Evolutionary conservation across 2,113 vertebrate species (phyloP), one percentile per base, ranked within the genome.

Genomic region (Corvus hawaiiensis): DNA sequence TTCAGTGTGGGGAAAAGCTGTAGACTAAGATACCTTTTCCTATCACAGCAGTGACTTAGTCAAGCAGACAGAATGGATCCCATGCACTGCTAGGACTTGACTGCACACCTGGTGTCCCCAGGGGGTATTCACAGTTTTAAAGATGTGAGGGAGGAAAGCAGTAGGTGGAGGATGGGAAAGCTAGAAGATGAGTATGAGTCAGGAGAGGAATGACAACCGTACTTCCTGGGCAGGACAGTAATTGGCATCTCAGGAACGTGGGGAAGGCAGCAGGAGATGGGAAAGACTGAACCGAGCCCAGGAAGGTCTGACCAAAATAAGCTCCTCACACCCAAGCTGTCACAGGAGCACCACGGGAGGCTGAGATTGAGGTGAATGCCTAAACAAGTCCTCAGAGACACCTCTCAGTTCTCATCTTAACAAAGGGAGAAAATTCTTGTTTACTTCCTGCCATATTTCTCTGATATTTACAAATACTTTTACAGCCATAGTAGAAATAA

Each of bases 151-250:
- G 33, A 66, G 49, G 37, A 93, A 88, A 74, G 59, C 56, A 48
- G 81, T 17, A 84, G 75, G 85, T 68, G 79, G 37, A 71, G 33
- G 24, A 58, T 2, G 72, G 71, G 58, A 94, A 95, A 88, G 23
- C 26, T 3, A 6, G 24, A 54, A 77, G 48, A 56, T 4, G 41
- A 76, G 39, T 30, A 71, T 94, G 95, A 97, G 64, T 95, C 94
- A 94, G 86, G 39, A 84, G 66, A 63, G 83, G 83, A 92, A 49
- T 6, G 23, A 89, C 39, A 89, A 75, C 91, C 15, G 0, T 62
- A 93, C 80, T 96, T 97, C 94, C 95, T 89, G 95, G 95, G 96
- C 93, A 93, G 90, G 95, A 84, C 95, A 66, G 63, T 1, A 58
- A 83, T 1, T 1, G 10, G 96, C 74, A 85, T 89, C 87, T 79